Conservation (phyloP, 1,140 invertebrate genomes). For the Pogonomyrmex barbatus region DNA sequence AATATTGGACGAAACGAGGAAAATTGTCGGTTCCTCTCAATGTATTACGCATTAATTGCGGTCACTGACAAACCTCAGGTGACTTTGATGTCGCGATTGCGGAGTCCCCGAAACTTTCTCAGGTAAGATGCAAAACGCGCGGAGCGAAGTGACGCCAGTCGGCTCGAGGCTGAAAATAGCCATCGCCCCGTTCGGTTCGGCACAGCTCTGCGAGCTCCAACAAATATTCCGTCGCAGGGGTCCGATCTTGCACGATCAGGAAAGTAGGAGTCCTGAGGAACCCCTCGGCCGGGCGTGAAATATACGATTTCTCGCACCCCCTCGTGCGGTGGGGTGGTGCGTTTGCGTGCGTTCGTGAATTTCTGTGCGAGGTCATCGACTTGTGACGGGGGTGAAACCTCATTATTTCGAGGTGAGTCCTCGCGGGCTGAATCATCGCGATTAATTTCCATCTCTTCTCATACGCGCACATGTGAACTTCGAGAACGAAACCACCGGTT, state of each 20-base stretch:
- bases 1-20: no score
- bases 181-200: conserved; percentile 67
- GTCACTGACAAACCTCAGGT: background rate
- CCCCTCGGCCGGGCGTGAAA: background rate
- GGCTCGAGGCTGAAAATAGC: conserved; percentile 82
- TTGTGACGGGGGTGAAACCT: background rate
- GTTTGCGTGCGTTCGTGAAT: conserved; percentile 8
- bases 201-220: conserved; percentile 78
- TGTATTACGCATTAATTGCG: background rate
- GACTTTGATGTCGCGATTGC: background rate
- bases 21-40: background rate
- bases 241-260: conserved; percentile 47
- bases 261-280: conserved; percentile 53
- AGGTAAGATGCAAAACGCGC: conserved; percentile 18
- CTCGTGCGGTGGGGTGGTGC: conserved; percentile 25
- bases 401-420: background rate
- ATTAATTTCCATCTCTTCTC: conserved; percentile 9
- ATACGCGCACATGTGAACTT: background rate
- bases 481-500: conserved; percentile 46
- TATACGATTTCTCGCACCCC: conserved; percentile 28
- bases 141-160: conserved; percentile 39
- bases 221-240: conserved; percentile 75
- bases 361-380: background rate
- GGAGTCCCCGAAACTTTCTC: background rate
- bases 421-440: conserved; percentile 3